Conservation (phyloP, 35 echinoderm and acorn worm species). For the Lytechinus variegatus region DNA sequence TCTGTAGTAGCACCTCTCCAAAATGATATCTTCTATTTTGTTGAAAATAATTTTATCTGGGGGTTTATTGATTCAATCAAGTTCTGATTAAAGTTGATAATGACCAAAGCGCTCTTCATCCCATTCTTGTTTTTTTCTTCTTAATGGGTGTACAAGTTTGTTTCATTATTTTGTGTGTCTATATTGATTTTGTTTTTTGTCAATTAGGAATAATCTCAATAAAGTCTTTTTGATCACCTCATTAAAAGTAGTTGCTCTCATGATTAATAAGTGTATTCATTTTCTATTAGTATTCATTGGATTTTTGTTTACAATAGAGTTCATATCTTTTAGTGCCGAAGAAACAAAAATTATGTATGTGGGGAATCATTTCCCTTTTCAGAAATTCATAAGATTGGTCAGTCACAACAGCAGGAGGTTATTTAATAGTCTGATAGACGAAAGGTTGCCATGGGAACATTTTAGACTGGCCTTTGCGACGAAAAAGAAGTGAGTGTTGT, state of each 20-base stretch:
- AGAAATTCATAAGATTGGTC: not conserved
- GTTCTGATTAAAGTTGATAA: not conserved
- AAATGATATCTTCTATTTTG: not conserved
- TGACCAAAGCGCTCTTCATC: not conserved
- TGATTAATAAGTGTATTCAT: no score
- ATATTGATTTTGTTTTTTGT: no score
- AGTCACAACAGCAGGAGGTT: not conserved
- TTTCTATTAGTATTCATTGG: no score
- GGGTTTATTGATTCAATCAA: slow-evolving; percentile 11
- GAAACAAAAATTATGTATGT: not conserved
- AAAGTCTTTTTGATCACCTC: not conserved
- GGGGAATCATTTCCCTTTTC: not conserved
- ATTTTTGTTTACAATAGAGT: no score
- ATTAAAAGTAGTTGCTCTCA: no score
- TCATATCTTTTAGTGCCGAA: not conserved
- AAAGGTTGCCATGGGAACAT: not conserved
- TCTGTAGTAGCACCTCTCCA: not conserved
- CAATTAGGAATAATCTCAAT: not conserved
- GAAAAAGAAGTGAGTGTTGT: no score
- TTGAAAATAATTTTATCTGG: not conserved
- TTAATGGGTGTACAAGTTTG: no score
- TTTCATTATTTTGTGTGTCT: no score
- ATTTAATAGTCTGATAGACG: not conserved
- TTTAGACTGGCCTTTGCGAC: no score
- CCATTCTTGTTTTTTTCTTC: not conserved